phyloP scores from a whole-genome alignment of 1,140 invertebrate species.

The Lepidotrigona ventralis region DNA sequence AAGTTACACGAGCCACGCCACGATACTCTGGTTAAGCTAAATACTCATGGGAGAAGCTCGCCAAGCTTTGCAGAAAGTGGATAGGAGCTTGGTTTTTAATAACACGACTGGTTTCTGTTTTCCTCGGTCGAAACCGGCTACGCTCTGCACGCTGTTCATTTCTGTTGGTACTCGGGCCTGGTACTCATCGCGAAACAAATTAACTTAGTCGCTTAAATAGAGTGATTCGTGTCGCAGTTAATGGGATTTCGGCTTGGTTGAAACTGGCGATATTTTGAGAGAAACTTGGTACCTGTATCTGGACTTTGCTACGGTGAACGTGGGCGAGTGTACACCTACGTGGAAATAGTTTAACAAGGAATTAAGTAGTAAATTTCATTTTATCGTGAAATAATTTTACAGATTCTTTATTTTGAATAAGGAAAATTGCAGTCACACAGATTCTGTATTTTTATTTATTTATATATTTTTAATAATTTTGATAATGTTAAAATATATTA shows the following conservation, averaged over 20 bases:
- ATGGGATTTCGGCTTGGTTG: neutral
- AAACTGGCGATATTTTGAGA: neutral
- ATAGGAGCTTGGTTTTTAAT: neutral
- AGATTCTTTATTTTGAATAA: too few relatives aligned
- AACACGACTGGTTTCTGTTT: neutral
- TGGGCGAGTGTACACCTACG: too few relatives aligned
- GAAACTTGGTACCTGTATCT: neutral
- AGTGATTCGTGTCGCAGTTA: neutral
- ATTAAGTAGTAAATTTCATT: too few relatives aligned
- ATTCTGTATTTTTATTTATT: too few relatives aligned
- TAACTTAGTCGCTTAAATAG: neutral
- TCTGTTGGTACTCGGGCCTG: neutral
- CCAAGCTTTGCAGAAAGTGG: neutral
- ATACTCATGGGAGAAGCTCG: neutral
- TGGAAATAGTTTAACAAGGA: too few relatives aligned
- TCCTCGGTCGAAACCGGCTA: neutral
- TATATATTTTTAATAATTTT: too few relatives aligned
- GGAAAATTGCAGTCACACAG: too few relatives aligned
- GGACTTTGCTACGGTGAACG: neutral
- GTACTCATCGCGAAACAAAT: neutral
- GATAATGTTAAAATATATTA: too few relatives aligned
- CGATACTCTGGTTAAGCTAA: neutral
- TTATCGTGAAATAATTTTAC: too few relatives aligned
- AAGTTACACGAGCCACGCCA: too few relatives aligned
- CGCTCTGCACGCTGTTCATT: neutral